Conservation (phyloP, 2,888 invertebrate species). For the Neoascia interrupta region DNA sequence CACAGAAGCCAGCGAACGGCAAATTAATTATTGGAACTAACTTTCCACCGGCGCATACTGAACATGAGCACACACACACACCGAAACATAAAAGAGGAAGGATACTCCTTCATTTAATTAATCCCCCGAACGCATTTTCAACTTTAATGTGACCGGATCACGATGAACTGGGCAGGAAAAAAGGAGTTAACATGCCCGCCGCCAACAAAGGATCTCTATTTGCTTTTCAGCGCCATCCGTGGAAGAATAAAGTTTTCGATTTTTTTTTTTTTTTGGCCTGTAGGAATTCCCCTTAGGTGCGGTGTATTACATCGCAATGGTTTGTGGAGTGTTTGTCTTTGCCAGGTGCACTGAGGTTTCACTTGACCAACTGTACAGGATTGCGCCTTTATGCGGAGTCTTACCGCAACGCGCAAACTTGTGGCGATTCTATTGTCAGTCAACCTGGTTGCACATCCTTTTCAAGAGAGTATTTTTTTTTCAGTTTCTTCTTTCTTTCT, state of each 20-base stretch:
- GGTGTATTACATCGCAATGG: conserved; percentile 38
- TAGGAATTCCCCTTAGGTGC: conserved; percentile 54
- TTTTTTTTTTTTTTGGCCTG: conserved; percentile 13
- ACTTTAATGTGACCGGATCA: conserved; percentile 34
- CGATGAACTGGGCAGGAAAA: neutral
- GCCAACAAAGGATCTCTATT: conserved; percentile 39
- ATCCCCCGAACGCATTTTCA: conserved; percentile 53
- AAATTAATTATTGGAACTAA: conserved; percentile 50
- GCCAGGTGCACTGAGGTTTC: conserved; percentile 11
- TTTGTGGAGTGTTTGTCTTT: neutral
- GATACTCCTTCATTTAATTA: conserved; percentile 42
- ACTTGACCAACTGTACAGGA: conserved; percentile 24
- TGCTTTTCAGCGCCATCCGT: neutral
- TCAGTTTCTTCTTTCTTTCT: neutral
- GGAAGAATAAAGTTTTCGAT: conserved; percentile 54
- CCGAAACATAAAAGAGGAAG: neutral
- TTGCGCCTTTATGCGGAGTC: neutral
- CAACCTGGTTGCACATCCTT: conserved; percentile 9
- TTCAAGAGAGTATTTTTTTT: conserved; percentile 1
- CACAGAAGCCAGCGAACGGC: neutral
- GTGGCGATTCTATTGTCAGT: neutral
- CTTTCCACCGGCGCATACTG: neutral
- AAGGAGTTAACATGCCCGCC: neutral
- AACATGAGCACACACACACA: neutral
- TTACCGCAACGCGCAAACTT: conserved; percentile 19